A percentile compares a stretch with the other conserved stretches of the same genome.
phyloP scores from a whole-genome alignment of 2,797 vertebrate genomes.

The Enteromius mattozi region DNA sequence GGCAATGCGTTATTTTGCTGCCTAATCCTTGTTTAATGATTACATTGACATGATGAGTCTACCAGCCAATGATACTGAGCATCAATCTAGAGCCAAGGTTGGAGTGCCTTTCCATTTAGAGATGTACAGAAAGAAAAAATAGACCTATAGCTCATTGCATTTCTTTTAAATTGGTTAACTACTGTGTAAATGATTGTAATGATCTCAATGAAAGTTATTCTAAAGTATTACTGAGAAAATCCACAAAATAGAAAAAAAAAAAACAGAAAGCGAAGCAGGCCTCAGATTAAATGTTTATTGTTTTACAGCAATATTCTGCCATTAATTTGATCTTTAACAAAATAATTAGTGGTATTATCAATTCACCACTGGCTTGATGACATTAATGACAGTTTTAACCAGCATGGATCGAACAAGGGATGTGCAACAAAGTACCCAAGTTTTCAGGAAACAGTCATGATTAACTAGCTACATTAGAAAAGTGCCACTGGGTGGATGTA shows the following conservation, averaged over 20 bases:
- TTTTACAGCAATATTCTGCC: background rate
- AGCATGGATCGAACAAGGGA: background rate
- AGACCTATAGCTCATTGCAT: background rate
- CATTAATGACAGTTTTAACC: background rate
- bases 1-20: conserved; percentile 47
- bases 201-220: background rate
- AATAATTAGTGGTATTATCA: background rate
- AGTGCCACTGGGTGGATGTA: background rate
- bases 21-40: conserved; percentile 50
- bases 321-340: background rate
- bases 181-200: background rate
- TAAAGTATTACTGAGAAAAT: background rate
- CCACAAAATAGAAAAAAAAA: background rate
- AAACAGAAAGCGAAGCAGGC: background rate
- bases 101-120: background rate
- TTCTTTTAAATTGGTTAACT: background rate
- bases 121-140: background rate
- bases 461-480: background rate
- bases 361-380: background rate
- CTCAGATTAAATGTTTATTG: background rate
- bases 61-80: background rate
- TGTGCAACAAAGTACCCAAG: background rate
- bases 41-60: conserved; percentile 17
- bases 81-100: background rate
- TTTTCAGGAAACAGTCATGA: background rate